These are phyloP conservation scores for Lateolabrax maculatus DNA, from an alignment of 2,797 vertebrate species.

Conservation along the genomic window DNA sequence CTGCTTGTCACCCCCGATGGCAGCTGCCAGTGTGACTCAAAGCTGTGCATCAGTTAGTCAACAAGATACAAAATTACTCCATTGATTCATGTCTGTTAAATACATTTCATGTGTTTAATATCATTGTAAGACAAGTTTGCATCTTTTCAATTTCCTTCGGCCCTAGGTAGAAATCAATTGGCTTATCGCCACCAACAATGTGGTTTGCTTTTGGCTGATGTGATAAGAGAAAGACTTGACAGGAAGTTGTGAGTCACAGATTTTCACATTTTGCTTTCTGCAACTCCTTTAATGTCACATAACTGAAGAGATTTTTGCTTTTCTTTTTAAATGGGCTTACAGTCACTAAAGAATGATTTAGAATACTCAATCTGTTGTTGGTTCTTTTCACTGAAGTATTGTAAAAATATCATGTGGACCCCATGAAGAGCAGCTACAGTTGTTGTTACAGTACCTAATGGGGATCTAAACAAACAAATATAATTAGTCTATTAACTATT, in stretches of 20 bases:
- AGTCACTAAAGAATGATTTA: too few species aligned
- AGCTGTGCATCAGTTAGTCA: conserved; percentile 38
- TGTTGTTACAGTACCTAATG: background rate
- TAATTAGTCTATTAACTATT: background rate
- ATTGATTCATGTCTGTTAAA: conserved; percentile 29
- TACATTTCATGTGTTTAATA: conserved; percentile 10
- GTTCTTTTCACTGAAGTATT: background rate
- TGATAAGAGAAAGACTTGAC: conserved; percentile 40
- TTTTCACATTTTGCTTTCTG: conserved; percentile 6
- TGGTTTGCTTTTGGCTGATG: conserved; percentile 31
- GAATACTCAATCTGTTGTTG: too few species aligned
- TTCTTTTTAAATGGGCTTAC: too few species aligned
- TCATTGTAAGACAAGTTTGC: background rate
- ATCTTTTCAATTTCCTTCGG: conserved; percentile 29
- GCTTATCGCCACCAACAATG: conserved; percentile 45
- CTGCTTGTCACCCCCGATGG: conserved; percentile 21
- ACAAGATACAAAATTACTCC: conserved; percentile 33
- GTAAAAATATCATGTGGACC: background rate
- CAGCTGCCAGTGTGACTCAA: conserved; percentile 42
- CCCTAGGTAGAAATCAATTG: conserved; percentile 50
- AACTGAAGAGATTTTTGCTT: background rate
- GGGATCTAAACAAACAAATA: background rate
- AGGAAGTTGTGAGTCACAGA: conserved; percentile 12
- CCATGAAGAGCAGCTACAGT: background rate
- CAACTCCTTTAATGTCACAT: conserved; percentile 34